Evolutionary conservation across 2,797 vertebrate genomes (phyloP).

Genomic region (Spinus olivaceus): DNA sequence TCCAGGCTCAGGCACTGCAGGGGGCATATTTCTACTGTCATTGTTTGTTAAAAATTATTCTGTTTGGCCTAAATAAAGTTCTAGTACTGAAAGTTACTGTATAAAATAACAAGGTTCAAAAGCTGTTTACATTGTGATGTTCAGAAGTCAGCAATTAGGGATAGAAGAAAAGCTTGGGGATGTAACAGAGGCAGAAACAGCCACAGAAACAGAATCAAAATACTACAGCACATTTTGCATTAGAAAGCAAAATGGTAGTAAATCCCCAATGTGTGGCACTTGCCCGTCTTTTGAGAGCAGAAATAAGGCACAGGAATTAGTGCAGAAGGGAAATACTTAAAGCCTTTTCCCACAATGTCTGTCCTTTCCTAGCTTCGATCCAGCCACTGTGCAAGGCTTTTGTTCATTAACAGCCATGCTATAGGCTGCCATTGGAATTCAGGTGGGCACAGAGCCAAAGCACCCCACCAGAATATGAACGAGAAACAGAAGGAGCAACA

Average conservation of each 20-base stretch:
- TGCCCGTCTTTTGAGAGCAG: not conserved
- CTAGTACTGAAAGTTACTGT: not conserved
- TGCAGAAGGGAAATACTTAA: constrained; percentile 7
- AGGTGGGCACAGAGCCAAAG: constrained; percentile 2
- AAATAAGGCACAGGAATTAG: not conserved
- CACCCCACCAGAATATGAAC: not conserved
- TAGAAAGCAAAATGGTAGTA: constrained; percentile 13
- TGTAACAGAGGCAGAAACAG: not conserved
- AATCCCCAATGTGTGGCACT: not conserved
- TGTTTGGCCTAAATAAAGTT: not conserved
- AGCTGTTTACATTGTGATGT: not conserved
- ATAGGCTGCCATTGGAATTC: not conserved
- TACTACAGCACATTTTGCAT: not conserved
- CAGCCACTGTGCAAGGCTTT: not conserved
- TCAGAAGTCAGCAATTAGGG: not conserved
- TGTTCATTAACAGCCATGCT: not conserved
- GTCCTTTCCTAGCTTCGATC: not conserved
- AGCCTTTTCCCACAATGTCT: not conserved
- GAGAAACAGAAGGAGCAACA: constrained; percentile 4
- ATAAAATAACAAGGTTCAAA: not conserved
- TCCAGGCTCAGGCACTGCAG: not conserved
- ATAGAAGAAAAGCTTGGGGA: not conserved
- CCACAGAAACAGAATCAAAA: not conserved
- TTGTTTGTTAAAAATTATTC: not conserved
- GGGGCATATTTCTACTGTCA: not conserved